Base-by-base conservation (phyloP, 2,888 invertebrate species). In the Lasioglossum pauxillum region DNA sequence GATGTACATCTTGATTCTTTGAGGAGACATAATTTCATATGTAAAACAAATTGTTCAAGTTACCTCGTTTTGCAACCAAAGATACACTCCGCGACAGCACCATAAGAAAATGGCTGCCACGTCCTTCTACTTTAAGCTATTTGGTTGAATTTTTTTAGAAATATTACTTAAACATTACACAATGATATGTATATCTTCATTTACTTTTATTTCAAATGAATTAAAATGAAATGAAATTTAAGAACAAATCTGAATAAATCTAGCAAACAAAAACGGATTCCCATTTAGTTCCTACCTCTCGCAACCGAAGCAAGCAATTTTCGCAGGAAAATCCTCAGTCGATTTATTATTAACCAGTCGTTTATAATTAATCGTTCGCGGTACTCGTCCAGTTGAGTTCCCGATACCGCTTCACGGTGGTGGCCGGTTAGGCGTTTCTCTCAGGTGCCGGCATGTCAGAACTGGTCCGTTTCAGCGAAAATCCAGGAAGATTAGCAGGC, bases 361-460 rank as follows among this genome's bases (percentile, higher is more conserved):
- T 31, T 35, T 38, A 3, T 38, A 35, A 23, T 38, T 69, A 23
- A 38, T 69, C 69, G 69, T 69, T 38, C 38, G 23, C 38, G 46
- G 31, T 73, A 73, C 73, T 31, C 8, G 64, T 73, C 49, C 31
- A 49, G 8, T 31, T 73, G 27, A 19, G 46, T 44, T 16, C n/a
- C 73, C 19, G 73, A 27, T 73, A 8, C 53, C 8, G 23, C 8
- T 53, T 53, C 53, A 23, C 23, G 53, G 2, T 23, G 53, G 53
- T 53, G 53, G 53, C 46, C 27, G 19, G 72, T 27, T 44, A 14
- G 49, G 67, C 67, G 35, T 27, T 75, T 78, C 80, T 78, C 76
- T 60, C 44, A 69, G 64, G 60, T 19, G 78, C 77, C 64, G 74
- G 81, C 75, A 80, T 81, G 67, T 72, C 46, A 31, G 46, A 38